Percentiles rank a stretch among this genome's conserved stretches.
Evolutionary conservation across 2,797 vertebrate genomes (phyloP).

Genomic region (Phrynocephalus vlangalii): DNA sequence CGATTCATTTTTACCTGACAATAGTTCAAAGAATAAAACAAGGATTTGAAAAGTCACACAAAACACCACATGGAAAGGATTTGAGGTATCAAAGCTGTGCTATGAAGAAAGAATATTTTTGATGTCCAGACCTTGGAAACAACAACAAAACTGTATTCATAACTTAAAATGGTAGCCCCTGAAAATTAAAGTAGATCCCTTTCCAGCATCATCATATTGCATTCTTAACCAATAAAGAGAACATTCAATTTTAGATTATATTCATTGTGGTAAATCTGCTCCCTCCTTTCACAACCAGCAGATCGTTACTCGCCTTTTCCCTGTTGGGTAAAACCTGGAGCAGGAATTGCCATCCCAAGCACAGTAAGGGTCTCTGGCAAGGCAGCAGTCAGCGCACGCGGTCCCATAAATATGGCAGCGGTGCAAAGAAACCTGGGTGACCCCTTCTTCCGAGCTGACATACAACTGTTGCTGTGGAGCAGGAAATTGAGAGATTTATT

Average conservation of each 20-base stretch:
- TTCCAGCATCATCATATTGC: constrained; percentile 1
- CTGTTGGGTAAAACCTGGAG: constrained; percentile 94
- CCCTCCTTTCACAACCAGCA: not conserved
- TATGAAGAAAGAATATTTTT: not conserved
- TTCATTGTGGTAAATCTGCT: not conserved
- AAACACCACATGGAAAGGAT: not conserved
- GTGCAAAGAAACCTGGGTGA: constrained; percentile 94
- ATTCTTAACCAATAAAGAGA: not conserved
- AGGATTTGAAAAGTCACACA: not conserved
- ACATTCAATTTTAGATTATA: not conserved
- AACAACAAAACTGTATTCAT: not conserved
- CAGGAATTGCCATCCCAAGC: constrained; percentile 97
- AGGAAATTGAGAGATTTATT: constrained; percentile 50
- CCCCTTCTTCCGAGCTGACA: constrained; percentile 91
- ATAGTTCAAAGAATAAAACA: not conserved
- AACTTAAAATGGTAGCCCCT: not conserved
- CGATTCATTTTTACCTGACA: not conserved
- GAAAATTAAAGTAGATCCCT: not conserved
- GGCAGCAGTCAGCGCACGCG: constrained; percentile 96
- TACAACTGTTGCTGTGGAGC: constrained; percentile 94
- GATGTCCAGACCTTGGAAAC: constrained; percentile 13
- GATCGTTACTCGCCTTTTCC: constrained; percentile 86
- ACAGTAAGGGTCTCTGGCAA: constrained; percentile 95
- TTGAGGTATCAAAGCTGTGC: not conserved
- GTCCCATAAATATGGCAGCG: constrained; percentile 94